Base-by-base conservation (phyloP, 2,797 vertebrate species). In the Pangasius larnaudii region DNA sequence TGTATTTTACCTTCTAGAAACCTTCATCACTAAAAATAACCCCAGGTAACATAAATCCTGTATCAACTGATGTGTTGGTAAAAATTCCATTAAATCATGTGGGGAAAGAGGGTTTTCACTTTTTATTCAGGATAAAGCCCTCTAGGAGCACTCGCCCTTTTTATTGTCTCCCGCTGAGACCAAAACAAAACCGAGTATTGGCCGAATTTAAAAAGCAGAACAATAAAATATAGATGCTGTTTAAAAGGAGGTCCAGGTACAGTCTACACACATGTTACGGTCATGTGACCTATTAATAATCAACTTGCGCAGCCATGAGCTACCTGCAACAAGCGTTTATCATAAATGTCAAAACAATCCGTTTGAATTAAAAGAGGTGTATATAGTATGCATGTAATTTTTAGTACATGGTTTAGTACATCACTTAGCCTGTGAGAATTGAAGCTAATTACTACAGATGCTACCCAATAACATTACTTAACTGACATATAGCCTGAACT, bases 81-180 rank as follows among this genome's bases (percentile, higher is more conserved):
- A 80, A 80, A 4, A 82, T 18, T 82, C 36, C 6, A n/a, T 82
- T 63, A 61, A 63, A 63, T 82, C 39, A 46, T 63, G 79, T 39
- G 10, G 19, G 33, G 5, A 42, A 59, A 27, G 19, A 24, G 33
- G 33, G 33, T 61, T 59, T 59, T 9, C 1, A 1, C 27, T 56
- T 79, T 79, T 79, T 36, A 59, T 81, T 36, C 33, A 81, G 19
- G 42, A 81, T 61, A 81, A 81, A 81, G 36, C 33, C 79, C 56
- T 42, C 36, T 39, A 27, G 36, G 11, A 39, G 58, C 36, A n/a
- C 36, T 42, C 58, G 24, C 79, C 56, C 19, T 81, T 80, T 80
- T 80, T 58, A 16, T 81, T 6, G 24, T 39, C 56, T 81, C 36
- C 56, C 24, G 18, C 56, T 81, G 79, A 61, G 56, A 61, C 24